Evolutionary conservation across 2,113 vertebrate genomes (phyloP).

Genomic region (Dasypus novemcinctus): DNA sequence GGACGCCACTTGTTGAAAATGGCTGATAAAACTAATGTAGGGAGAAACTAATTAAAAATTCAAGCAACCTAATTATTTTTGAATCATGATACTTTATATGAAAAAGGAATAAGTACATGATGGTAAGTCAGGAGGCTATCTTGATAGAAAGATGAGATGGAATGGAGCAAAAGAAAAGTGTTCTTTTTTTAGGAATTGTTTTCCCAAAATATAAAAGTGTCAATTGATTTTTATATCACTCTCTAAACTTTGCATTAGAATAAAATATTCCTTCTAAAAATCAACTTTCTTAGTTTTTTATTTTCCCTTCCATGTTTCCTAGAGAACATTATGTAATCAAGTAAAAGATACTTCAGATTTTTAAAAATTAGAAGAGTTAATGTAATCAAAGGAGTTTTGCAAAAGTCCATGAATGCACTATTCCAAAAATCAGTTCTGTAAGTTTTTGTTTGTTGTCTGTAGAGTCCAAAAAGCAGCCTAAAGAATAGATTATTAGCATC

Average conservation of each 20-base stretch:
- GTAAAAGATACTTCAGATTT: constrained; percentile 17
- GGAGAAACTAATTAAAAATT: background rate
- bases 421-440: background rate
- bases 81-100: background rate
- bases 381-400: background rate
- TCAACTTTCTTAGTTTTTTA: background rate
- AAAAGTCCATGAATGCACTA: background rate
- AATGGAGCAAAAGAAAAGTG: background rate
- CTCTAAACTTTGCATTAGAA: constrained; percentile 25
- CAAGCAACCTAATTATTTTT: background rate
- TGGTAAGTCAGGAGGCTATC: background rate
- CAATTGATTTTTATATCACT: background rate
- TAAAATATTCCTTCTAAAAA: background rate
- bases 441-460: background rate
- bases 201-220: background rate
- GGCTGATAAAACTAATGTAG: background rate
- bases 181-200: background rate
- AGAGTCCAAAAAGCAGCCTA: background rate
- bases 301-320: background rate
- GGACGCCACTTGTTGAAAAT: background rate
- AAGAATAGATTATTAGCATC: constrained; percentile 6
- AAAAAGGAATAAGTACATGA: background rate
- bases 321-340: constrained; percentile 6
- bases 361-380: background rate
- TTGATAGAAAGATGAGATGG: background rate